Base-by-base conservation (phyloP, 2,113 vertebrate genomes). In the Malurus melanocephalus region DNA sequence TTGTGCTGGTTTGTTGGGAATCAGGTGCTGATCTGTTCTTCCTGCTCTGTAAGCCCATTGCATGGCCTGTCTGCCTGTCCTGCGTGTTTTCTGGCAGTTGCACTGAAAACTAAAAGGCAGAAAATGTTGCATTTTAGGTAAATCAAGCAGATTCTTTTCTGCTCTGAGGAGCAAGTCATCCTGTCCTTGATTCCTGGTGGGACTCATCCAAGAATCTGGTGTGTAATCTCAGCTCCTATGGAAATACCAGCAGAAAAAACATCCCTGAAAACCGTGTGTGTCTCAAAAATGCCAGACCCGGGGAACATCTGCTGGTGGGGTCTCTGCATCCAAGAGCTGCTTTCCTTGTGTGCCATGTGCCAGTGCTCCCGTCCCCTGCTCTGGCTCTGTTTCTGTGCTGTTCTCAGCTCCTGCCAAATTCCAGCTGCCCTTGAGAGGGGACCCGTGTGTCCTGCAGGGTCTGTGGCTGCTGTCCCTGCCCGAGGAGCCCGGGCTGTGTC, bases 391-490 rank as follows among this genome's bases (percentile, higher is more conserved):
- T n/a, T 17, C 38, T 35, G 30, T 7, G 13, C 1, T 7, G 6
- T 1, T 61, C 0, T 1, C 14, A 66, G 35, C 16, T 45, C 16
- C 27, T 33, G 55, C 10, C 0, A 1, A 20, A 48, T 3, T 18
- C 18, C 27, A 1, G 4, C 59, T 28, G 4, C 40, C 21, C 45
- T 11, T 1, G 5, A 72, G 26, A 7, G 9, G 45, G 9, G 11
- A 2, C 11, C 1, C 5, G 28, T 10, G n/a, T 22, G 24, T 7
- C 19, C 8, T 3, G 7, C 18, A 0, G 1, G 0, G 18, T 5
- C 68, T 0, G 2, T 19, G 6, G 0, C 28, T 8, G 16, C 72
- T 16, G 67, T 51, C 78, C 55, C n/a, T 7, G 5, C 16, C 0
- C 1, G 11, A 5, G 28, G 22, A 48, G 14, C 62, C 53, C 0